Evolutionary conservation across 53 echinoderm and acorn worm genomes (phyloP).

Genomic region (Henricia sp.): DNA sequence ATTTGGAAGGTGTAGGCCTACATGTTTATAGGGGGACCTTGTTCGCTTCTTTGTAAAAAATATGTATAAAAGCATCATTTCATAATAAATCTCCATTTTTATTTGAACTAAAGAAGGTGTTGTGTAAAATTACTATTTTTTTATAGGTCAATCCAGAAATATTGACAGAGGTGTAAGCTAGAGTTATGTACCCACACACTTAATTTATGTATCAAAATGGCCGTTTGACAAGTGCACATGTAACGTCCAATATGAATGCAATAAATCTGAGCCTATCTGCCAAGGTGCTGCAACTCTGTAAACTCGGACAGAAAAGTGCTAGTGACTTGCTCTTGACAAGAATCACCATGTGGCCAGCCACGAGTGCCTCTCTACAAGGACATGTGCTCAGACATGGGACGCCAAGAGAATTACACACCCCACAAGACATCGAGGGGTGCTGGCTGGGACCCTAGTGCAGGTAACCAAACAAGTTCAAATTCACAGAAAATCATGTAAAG

Average conservation of each 20-base stretch:
- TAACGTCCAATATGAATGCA: not conserved
- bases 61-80: too few relatives aligned
- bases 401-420: conserved; percentile 48
- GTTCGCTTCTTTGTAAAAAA: too few relatives aligned
- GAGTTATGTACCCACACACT: too few relatives aligned
- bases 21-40: too few relatives aligned
- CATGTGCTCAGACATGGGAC: conserved; percentile 41
- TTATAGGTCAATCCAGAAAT: too few relatives aligned
- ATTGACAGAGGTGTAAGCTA: too few relatives aligned
- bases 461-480: conserved; percentile 43
- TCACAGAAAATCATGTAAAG: not conserved
- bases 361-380: not conserved
- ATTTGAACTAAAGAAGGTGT: too few relatives aligned
- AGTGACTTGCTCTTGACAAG: conserved; percentile 36
- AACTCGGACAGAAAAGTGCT: conserved; percentile 29
- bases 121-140: too few relatives aligned
- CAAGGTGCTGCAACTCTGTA: conserved; percentile 22
- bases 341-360: conserved; percentile 39
- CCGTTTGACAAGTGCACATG: too few relatives aligned
- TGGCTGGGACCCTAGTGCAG: not conserved
- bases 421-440: conserved; percentile 22
- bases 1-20: too few relatives aligned
- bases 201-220: too few relatives aligned
- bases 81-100: too few relatives aligned
- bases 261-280: not conserved